Evolutionary conservation across 2,888 invertebrate genomes (phyloP).

Genomic region (Uloborus plumipes): DNA sequence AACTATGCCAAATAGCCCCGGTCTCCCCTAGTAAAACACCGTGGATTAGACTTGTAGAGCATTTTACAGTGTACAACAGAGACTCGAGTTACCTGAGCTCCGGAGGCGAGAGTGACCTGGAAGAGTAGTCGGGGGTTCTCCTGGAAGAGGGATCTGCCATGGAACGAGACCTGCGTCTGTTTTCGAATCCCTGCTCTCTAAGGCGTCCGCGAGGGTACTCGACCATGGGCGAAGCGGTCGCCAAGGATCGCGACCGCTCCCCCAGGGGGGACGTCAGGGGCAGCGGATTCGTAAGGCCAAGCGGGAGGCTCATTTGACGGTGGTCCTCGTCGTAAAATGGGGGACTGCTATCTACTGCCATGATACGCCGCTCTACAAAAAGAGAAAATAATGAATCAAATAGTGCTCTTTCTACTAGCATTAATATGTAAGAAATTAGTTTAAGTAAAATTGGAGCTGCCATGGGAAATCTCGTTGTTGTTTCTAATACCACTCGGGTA

Average conservation of each 20-base stretch:
- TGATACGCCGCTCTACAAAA: slow-evolving; percentile 68
- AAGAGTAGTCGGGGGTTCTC: slow-evolving; percentile 64
- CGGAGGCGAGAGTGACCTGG: slow-evolving; percentile 86
- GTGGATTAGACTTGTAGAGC: no score
- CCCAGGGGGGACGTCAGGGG: slow-evolving; percentile 36
- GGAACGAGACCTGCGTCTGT: slow-evolving; percentile 50
- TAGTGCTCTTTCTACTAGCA: neutral
- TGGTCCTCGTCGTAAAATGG: slow-evolving; percentile 49
- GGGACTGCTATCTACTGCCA: slow-evolving; percentile 70
- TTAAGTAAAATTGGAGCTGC: no score
- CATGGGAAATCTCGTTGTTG: no score
- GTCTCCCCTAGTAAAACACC: no score
- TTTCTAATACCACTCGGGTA: no score
- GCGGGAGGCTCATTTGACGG: slow-evolving; percentile 25
- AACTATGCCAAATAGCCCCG: no score
- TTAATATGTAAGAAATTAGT: neutral
- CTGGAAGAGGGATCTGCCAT: slow-evolving; percentile 40
- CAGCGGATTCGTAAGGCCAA: slow-evolving; percentile 19
- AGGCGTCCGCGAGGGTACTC: slow-evolving; percentile 43
- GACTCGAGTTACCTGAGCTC: slow-evolving; percentile 76
- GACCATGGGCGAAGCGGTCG: slow-evolving; percentile 21
- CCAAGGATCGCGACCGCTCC: slow-evolving; percentile 34
- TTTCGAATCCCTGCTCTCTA: slow-evolving; percentile 44
- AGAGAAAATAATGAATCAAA: neutral
- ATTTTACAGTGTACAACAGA: neutral